Percentiles rank a stretch among this genome's conserved stretches.
These are phyloP conservation scores for Phrynocephalus versicolor DNA, from an alignment of 2,113 vertebrate species.

Conservation along the genomic window DNA sequence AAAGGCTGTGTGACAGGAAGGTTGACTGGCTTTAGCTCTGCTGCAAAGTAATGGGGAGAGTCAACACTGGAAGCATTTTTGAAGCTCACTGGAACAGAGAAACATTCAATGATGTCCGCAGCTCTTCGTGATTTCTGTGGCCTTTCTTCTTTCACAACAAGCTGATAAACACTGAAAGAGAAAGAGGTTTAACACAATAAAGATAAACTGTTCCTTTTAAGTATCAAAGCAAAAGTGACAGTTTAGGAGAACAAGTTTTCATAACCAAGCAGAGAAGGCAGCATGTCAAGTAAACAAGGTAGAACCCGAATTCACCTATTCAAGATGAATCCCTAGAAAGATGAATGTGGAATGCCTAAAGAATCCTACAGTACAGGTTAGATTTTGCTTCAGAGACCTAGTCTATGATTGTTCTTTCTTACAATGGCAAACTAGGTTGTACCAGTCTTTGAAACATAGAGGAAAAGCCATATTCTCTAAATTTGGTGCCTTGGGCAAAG, in stretches of 20 bases:
- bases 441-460: too few species aligned
- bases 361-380: too few species aligned
- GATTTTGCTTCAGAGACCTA: too few species aligned
- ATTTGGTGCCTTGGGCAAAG: too few species aligned
- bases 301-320: too few species aligned
- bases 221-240: background rate
- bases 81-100: constrained; percentile 89
- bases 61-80: constrained; percentile 88
- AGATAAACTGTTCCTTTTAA: background rate
- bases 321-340: too few species aligned
- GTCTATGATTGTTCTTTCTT: too few species aligned
- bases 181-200: constrained; percentile 19
- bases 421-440: too few species aligned
- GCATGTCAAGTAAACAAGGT: background rate
- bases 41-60: constrained; percentile 92
- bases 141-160: constrained; percentile 93
- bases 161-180: constrained; percentile 87
- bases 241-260: background rate
- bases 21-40: constrained; percentile 88
- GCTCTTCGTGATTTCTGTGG: constrained; percentile 90
- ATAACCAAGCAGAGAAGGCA: background rate
- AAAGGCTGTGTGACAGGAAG: constrained; percentile 89
- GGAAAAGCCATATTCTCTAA: too few species aligned
- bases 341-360: too few species aligned
- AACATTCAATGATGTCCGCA: constrained; percentile 87